Conservation (phyloP, 1,140 invertebrate species). For the Elysia chlorotica region DNA sequence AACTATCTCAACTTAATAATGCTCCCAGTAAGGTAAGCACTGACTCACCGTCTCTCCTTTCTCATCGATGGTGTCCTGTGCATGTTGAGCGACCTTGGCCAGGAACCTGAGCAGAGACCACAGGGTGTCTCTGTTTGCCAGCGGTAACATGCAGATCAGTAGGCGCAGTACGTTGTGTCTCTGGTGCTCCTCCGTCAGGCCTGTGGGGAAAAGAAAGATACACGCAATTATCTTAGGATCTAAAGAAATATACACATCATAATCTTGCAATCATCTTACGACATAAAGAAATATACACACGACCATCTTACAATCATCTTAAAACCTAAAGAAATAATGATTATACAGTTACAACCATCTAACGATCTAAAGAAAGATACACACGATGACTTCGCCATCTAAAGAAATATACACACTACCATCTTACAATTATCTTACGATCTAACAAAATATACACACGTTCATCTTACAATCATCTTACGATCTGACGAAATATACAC, state of each 20-base stretch:
- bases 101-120: constrained; percentile 82
- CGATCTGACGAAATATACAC: not conserved
- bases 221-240: too few relatives aligned
- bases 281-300: too few relatives aligned
- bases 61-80: constrained; percentile 69
- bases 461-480: not conserved
- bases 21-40: too few relatives aligned
- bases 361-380: too few relatives aligned
- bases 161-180: constrained; percentile 83
- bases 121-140: constrained; percentile 86
- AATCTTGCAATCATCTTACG: too few relatives aligned
- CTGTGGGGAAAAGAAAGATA: constrained; percentile 27
- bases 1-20: too few relatives aligned
- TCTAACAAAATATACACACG: not conserved
- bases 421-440: not conserved
- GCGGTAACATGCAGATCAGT: constrained; percentile 82
- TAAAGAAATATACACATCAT: too few relatives aligned
- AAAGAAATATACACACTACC: not conserved
- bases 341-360: too few relatives aligned
- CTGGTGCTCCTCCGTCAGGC: constrained; percentile 52
- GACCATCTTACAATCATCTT: not conserved
- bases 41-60: constrained; percentile 60
- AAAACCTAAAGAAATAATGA: too few relatives aligned
- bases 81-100: constrained; percentile 75
- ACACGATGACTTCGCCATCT: too few relatives aligned